A percentile compares a stretch with the other conserved stretches of the same genome.
phyloP scores from a whole-genome alignment of 2,888 invertebrate species.

The Scaptomyza tumidula region DNA sequence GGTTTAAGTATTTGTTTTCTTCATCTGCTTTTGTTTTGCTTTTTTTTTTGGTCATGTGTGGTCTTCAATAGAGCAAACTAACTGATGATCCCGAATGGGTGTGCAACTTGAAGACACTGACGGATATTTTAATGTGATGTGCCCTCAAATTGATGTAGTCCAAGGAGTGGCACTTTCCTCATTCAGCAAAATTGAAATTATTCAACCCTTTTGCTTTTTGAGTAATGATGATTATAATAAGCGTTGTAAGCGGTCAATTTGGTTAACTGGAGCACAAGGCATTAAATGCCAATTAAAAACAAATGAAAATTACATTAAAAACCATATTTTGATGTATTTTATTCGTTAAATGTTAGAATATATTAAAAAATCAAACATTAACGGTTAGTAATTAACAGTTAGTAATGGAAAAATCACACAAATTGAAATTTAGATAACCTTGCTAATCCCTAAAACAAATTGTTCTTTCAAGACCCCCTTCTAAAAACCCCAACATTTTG shows the following conservation, averaged over 20 bases:
- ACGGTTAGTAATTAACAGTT: too few relatives aligned
- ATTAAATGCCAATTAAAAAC: neutral
- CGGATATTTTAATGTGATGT: slow-evolving; percentile 43
- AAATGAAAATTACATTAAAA: neutral
- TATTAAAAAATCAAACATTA: too few relatives aligned
- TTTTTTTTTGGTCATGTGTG: slow-evolving; percentile 35
- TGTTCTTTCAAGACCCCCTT: neutral
- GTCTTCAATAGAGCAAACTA: slow-evolving; percentile 30
- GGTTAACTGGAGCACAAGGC: slow-evolving; percentile 20
- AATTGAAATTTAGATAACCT: neutral
- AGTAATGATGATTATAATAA: slow-evolving; percentile 43
- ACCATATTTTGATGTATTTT: too few relatives aligned
- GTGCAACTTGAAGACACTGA: slow-evolving; percentile 49
- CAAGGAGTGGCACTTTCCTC: slow-evolving; percentile 35
- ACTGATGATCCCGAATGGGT: slow-evolving; percentile 42
- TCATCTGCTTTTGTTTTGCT: neutral
- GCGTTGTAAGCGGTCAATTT: slow-evolving; percentile 16
- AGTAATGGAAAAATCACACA: too few relatives aligned
- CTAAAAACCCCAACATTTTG: neutral
- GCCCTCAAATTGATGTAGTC: slow-evolving; percentile 29
- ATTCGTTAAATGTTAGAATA: too few relatives aligned
- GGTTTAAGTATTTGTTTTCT: slow-evolving; percentile 18
- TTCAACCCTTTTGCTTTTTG: slow-evolving; percentile 25
- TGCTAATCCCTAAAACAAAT: neutral
- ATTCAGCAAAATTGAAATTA: slow-evolving; percentile 36